Base-by-base conservation (phyloP, 2,888 invertebrate genomes). In the Rhyacophila evoluta region DNA sequence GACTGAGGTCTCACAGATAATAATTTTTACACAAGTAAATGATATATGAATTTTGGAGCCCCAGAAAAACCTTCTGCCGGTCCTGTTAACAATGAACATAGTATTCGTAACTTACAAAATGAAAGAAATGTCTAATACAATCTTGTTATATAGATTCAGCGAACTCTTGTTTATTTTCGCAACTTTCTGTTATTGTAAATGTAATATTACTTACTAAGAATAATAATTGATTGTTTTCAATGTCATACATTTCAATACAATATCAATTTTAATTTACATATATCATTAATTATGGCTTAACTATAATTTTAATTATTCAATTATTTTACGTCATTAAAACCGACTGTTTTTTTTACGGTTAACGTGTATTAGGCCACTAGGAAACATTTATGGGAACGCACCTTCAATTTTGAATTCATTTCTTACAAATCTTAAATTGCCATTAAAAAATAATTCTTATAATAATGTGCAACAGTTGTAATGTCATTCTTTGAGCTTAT, bases 261-360 rank as follows among this genome's bases (percentile, higher is more conserved):
- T 55, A 55, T 55, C 55, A 55, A 55, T 55, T 25, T 55, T 3
- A 55, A 8, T 55, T 55, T 19, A 55, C 25, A 55, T 12, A 15
- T 55, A 55, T 55, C 15, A n/a, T n/a, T 69, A 69, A 29, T 69
- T 27, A 29, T 69, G 69, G 69, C 69, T 28, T 69, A 29, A 33
- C 12, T n/a, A 15, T 12, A 41, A 33, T 6, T 33, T 33, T 6
- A 33, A 33, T 33, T 33, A 33, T 33, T 33, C 29, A 33, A 33
- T 33, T 33, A 33, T 33, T 55, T 2, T 55, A 25, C 19, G 10
- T 55, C 4, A 19, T 8, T 55, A 19, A 19, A 25, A 25, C 19
- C 25, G 25, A 55, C 55, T 55, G 55, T 25, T 55, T 25, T 33
- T n/a, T 19, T 12, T 15, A 41, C 41, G 41, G 41, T 41, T 41